A percentile compares a stretch with the other conserved stretches of the same genome.
phyloP scores from a whole-genome alignment of 2,797 vertebrate species.

The Cyclura pinguis region DNA sequence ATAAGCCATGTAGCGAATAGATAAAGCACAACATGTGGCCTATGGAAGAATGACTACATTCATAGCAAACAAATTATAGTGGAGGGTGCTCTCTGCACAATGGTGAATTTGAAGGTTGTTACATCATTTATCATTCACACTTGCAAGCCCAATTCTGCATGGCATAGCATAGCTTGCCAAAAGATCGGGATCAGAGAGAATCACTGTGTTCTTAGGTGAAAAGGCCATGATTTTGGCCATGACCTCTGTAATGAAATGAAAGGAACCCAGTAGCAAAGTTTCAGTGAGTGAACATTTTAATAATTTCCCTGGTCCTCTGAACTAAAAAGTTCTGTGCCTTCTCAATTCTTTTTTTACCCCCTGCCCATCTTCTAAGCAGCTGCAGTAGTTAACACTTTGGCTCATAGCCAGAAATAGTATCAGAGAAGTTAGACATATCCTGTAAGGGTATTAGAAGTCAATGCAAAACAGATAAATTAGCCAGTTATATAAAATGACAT shows the following conservation, averaged over 20 bases:
- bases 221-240: slow-evolving; percentile 3
- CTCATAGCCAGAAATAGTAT: too few relatives aligned
- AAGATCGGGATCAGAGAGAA: neutral
- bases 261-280: neutral
- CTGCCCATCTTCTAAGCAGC: neutral
- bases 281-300: slow-evolving; percentile 23
- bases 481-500: too few relatives aligned
- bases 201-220: slow-evolving; percentile 20
- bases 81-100: neutral
- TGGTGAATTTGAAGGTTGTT: slow-evolving; percentile 18
- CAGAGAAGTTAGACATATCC: too few relatives aligned
- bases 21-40: neutral
- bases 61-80: neutral
- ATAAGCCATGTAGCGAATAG: slow-evolving; percentile 43
- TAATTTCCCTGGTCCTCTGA: slow-evolving; percentile 14
- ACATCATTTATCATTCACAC: neutral
- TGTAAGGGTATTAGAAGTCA: too few relatives aligned
- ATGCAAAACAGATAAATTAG: too few relatives aligned
- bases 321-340: slow-evolving; percentile 8
- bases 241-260: slow-evolving; percentile 4
- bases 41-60: neutral
- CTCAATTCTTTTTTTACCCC: neutral
- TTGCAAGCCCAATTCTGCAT: slow-evolving; percentile 4
- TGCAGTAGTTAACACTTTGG: neutral
- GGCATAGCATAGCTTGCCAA: neutral